Conservation (phyloP, 2,797 vertebrate genomes). For the Pangasius mekongensis region DNA sequence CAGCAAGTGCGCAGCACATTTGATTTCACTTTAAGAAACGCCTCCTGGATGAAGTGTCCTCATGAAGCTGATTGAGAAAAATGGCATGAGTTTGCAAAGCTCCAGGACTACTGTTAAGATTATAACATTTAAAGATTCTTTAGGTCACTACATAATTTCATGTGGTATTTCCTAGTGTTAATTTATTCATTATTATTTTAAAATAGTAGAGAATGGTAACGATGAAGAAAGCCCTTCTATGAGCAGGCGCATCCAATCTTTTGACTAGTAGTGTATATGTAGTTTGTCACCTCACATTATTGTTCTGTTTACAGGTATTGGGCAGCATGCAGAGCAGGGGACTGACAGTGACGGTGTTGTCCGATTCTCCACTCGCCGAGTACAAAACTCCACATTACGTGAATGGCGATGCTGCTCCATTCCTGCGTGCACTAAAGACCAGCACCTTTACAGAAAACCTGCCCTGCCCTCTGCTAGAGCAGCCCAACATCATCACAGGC, state of each 20-base stretch:
- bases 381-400: conserved; percentile 85
- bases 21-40: not conserved
- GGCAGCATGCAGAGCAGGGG: conserved; percentile 75
- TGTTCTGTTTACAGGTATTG: conserved; percentile 79
- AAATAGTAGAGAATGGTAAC: not conserved
- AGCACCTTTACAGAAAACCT: conserved; percentile 67
- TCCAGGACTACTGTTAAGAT: not conserved
- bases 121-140: not conserved
- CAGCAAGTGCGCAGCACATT: not conserved
- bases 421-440: conserved; percentile 87
- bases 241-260: not conserved
- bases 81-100: not conserved
- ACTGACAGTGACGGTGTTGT: conserved; percentile 85
- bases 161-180: not conserved
- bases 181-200: not conserved
- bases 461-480: conserved; percentile 84
- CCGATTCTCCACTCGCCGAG: conserved; percentile 84
- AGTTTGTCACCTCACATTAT: not conserved
- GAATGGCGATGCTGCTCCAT: conserved; percentile 77
- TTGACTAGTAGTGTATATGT: not conserved
- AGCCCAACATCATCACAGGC: conserved; percentile 89
- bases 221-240: not conserved
- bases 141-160: not conserved
- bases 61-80: not conserved
- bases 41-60: not conserved